Percentiles rank a stretch among this genome's conserved stretches.
Evolutionary conservation across 2,113 vertebrate species (phyloP).

Genomic region (Rhinolophus ferrumequinum): DNA sequence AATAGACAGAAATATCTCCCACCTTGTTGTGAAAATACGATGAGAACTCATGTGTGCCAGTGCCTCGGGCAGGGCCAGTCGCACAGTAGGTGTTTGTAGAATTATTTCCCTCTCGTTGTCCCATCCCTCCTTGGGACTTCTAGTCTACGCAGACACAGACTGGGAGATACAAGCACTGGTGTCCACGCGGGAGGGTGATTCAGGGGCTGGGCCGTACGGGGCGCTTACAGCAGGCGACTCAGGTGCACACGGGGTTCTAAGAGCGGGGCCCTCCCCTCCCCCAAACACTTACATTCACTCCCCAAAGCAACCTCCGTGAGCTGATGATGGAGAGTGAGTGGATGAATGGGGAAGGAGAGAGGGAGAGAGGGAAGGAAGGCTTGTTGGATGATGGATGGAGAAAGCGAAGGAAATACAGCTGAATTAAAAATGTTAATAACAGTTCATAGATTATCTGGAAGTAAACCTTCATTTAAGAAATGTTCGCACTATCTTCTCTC

Average conservation of each 20-base stretch:
- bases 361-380: no score
- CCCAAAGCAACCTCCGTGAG: no score
- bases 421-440: not conserved
- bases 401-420: not conserved
- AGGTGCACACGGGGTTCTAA: fast-evolving
- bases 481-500: not conserved
- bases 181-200: not conserved
- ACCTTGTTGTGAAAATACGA: not conserved
- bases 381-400: no score
- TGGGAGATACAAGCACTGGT: not conserved
- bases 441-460: not conserved
- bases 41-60: fast-evolving
- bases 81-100: not conserved
- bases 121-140: no score
- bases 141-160: fast-evolving
- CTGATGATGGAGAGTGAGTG: not conserved
- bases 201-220: not conserved
- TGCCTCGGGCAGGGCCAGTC: fast-evolving
- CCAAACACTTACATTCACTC: no score
- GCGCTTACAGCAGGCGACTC: fast-evolving
- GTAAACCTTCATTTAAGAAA: not conserved
- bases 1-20: not conserved
- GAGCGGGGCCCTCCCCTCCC: fast-evolving
- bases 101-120: fast-evolving
- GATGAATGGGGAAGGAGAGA: not conserved